phyloP scores from a whole-genome alignment of 2,888 invertebrate species.

The Cerastis rubricosa region DNA sequence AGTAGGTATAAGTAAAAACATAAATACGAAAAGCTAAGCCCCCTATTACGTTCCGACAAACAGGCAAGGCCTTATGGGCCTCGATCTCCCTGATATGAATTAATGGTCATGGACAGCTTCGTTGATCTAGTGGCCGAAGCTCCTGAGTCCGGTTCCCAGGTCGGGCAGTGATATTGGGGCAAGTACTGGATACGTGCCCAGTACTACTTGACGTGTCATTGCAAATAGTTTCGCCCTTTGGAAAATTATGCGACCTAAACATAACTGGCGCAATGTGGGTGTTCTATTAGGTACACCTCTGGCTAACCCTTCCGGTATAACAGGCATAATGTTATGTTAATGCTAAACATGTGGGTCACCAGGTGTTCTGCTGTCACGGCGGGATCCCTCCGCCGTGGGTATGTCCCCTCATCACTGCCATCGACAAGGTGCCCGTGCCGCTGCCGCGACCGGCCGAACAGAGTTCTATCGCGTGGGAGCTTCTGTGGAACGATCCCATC shows the following conservation, averaged over 20 bases:
- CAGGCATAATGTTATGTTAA: not conserved
- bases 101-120: not conserved
- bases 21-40: not conserved
- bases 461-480: slow-evolving; percentile 94
- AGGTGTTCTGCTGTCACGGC: slow-evolving; percentile 95
- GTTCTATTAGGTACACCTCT: not conserved
- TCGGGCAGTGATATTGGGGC: not conserved
- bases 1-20: not conserved
- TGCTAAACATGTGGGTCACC: slow-evolving; percentile 16
- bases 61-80: not conserved
- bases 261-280: no score
- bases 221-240: not conserved
- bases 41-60: not conserved
- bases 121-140: not conserved
- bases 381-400: slow-evolving; percentile 94
- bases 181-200: not conserved
- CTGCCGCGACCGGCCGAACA: slow-evolving; percentile 92
- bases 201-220: no score
- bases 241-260: no score
- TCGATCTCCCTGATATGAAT: not conserved
- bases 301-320: not conserved
- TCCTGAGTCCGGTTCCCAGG: not conserved
- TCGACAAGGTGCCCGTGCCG: slow-evolving; percentile 92
- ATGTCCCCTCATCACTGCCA: slow-evolving; percentile 91
- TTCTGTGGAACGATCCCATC: slow-evolving; percentile 95